A percentile compares a stretch with the other conserved stretches of the same genome.
Conservation (phyloP, 1,140 invertebrate genomes). For the Physella acuta region DNA sequence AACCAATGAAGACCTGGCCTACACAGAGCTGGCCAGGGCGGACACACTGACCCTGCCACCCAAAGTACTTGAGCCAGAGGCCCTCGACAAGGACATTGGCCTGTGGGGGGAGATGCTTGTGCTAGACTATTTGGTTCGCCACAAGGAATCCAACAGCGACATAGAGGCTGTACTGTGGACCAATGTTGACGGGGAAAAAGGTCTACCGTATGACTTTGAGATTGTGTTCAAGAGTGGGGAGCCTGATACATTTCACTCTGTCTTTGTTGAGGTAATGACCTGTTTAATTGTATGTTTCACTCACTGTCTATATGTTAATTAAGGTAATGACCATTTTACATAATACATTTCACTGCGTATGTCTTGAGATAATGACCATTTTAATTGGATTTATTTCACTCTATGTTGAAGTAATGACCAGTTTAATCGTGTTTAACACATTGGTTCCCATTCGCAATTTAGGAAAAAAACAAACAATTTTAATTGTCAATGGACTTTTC, state of each 20-base stretch:
- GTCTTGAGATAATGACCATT: too few relatives aligned
- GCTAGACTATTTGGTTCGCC: conserved; percentile 41
- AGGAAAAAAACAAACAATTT: too few relatives aligned
- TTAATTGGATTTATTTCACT: too few relatives aligned
- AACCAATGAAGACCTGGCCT: conserved; percentile 37
- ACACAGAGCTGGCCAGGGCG: conserved; percentile 39
- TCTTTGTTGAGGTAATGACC: conserved; percentile 37
- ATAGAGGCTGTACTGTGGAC: conserved; percentile 42
- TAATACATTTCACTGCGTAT: too few relatives aligned
- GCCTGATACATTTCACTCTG: conserved; percentile 13
- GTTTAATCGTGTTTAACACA: too few relatives aligned
- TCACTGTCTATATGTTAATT: too few relatives aligned
- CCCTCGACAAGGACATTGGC: conserved; percentile 33
- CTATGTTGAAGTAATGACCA: too few relatives aligned
- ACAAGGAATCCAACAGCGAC: conserved; percentile 30
- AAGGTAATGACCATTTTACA: too few relatives aligned
- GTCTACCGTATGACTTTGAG: conserved; percentile 50
- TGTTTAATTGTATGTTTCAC: too few relatives aligned
- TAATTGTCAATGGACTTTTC: too few relatives aligned
- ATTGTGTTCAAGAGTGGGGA: conserved; percentile 29
- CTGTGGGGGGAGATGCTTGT: conserved; percentile 50
- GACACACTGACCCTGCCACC: conserved; percentile 28
- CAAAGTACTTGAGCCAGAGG: conserved; percentile 9
- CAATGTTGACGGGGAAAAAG: conserved; percentile 40
- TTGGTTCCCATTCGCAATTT: too few relatives aligned